These are phyloP conservation scores for Oncorhynchus kisutch DNA, from an alignment of 2,113 vertebrate genomes.

Conservation along the genomic window DNA sequence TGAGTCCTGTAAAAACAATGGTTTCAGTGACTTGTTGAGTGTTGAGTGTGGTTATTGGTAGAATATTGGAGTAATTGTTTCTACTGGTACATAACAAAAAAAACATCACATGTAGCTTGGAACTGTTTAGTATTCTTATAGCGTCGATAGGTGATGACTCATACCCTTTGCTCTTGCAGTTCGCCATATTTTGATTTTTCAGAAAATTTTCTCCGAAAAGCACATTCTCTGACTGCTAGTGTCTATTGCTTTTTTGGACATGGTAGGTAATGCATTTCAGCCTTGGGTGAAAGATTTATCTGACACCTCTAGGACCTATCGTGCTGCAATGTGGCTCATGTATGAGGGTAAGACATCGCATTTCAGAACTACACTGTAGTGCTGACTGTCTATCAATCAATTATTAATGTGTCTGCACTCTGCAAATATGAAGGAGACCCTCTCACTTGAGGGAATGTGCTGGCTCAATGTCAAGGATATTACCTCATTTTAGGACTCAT, in stretches of 20 bases:
- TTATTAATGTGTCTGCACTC: conserved; percentile 67
- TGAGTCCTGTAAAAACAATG: conserved; percentile 72
- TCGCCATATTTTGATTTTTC: conserved; percentile 15
- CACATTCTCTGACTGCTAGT: background rate
- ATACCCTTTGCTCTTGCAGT: background rate
- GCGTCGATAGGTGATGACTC: too few relatives aligned
- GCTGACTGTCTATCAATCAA: conserved; percentile 60
- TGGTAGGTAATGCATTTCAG: conserved; percentile 41
- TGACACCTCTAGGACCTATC: conserved; percentile 57
- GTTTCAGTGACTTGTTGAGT: conserved; percentile 46
- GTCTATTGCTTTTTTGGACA: conserved; percentile 35
- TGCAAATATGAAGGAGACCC: conserved; percentile 45
- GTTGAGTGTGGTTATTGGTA: background rate
- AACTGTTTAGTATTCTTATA: background rate
- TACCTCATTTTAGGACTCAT: conserved; percentile 63
- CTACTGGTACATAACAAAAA: background rate
- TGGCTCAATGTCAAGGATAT: conserved; percentile 67
- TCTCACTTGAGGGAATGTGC: conserved; percentile 64
- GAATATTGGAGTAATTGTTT: conserved; percentile 43
- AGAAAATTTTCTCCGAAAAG: background rate
- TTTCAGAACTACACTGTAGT: conserved; percentile 44
- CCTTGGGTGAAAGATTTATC: conserved; percentile 54
- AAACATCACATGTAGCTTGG: background rate
- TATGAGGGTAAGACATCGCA: conserved; percentile 30
- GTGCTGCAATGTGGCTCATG: conserved; percentile 51